Conservation (phyloP, 2,888 invertebrate genomes). For the Dicyrtoma fusca region DNA sequence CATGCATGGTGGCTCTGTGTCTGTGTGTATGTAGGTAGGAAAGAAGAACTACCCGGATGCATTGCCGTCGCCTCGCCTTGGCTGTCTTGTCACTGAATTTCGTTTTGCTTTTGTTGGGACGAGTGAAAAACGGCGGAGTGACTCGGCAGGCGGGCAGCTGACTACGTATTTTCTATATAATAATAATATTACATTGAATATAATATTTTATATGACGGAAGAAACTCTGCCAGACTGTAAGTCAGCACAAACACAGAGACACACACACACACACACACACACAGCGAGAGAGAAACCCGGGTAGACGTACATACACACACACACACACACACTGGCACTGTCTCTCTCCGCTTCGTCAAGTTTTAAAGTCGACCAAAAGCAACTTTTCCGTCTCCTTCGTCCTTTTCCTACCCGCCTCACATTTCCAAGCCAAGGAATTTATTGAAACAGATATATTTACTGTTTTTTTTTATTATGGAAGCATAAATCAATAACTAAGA, state of each 20-base stretch:
- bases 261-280: neutral
- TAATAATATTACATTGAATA: neutral
- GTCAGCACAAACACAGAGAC: neutral
- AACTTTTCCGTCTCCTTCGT: too few relatives aligned
- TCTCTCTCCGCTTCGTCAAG: conserved; percentile 23
- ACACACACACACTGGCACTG: neutral
- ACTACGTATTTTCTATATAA: conserved; percentile 20
- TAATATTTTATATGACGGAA: neutral
- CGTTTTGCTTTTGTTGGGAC: conserved; percentile 43
- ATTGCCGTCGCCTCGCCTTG: conserved; percentile 38
- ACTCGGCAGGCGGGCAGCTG: conserved; percentile 45
- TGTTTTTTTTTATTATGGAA: too few relatives aligned
- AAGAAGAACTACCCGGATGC: conserved; percentile 43
- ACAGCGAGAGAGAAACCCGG: too few relatives aligned
- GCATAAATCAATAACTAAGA: too few relatives aligned
- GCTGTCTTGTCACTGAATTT: conserved; percentile 39
- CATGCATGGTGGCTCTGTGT: too few relatives aligned
- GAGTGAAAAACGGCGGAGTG: conserved; percentile 50
- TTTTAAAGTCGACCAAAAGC: conserved; percentile 20
- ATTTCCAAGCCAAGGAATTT: too few relatives aligned
- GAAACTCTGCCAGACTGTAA: neutral
- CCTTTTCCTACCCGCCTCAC: too few relatives aligned
- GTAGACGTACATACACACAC: too few relatives aligned
- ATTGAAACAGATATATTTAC: too few relatives aligned
- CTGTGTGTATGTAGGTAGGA: conserved; percentile 5